A percentile compares a stretch with the other conserved stretches of the same genome.
Evolutionary conservation across 2,888 invertebrate genomes (phyloP).

Genomic region (Idaea biselata): DNA sequence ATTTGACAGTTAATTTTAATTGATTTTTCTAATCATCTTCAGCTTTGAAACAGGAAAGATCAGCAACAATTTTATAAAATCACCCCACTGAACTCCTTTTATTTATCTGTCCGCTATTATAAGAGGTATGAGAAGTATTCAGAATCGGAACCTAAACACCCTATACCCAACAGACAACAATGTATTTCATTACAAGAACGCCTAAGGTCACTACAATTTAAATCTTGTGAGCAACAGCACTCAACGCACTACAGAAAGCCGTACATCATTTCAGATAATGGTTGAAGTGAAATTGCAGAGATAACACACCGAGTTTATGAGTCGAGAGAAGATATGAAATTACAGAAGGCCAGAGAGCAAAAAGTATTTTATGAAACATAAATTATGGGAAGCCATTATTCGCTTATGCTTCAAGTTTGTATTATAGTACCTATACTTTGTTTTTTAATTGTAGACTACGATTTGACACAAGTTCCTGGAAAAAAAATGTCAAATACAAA

Average conservation of each 20-base stretch:
- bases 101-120: too few relatives aligned
- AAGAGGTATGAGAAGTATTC: too few relatives aligned
- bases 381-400: slow-evolving; percentile 18
- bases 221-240: slow-evolving; percentile 40
- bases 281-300: slow-evolving; percentile 20
- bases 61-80: too few relatives aligned
- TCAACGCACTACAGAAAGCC: slow-evolving; percentile 16
- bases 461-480: too few relatives aligned
- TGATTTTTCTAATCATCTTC: too few relatives aligned
- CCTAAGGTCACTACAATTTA: slow-evolving; percentile 38
- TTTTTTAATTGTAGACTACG: too few relatives aligned
- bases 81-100: too few relatives aligned
- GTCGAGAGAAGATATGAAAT: slow-evolving; percentile 22
- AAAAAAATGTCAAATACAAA: too few relatives aligned
- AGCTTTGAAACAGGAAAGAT: too few relatives aligned
- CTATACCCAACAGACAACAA: slow-evolving; percentile 7
- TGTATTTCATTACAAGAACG: slow-evolving; percentile 30
- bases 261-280: slow-evolving; percentile 23
- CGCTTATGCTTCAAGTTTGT: neutral
- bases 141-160: neutral
- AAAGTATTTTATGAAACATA: slow-evolving; percentile 17
- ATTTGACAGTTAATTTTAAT: too few relatives aligned
- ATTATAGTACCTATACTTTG: too few relatives aligned
- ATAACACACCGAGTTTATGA: slow-evolving; percentile 22
- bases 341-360: slow-evolving; percentile 20